These are phyloP conservation scores for Yponomeuta sedellus DNA, from an alignment of 2,888 invertebrate genomes.

Conservation along the genomic window DNA sequence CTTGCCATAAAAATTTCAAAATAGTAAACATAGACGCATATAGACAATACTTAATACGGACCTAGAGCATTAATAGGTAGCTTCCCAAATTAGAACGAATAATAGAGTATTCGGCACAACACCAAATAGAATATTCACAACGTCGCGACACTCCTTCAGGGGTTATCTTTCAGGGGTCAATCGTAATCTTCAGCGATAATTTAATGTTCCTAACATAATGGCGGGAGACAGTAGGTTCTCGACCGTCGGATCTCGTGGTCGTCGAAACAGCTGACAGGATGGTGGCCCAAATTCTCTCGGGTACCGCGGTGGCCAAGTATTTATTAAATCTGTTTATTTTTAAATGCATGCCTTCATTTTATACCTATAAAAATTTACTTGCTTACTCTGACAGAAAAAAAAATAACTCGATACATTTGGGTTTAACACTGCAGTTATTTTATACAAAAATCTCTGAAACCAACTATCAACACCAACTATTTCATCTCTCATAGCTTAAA, in stretches of 20 bases:
- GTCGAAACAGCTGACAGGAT: constrained; percentile 33
- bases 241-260: constrained; percentile 45
- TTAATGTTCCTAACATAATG: not conserved
- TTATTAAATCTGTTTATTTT: constrained; percentile 6
- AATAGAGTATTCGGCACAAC: not conserved
- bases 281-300: constrained; percentile 76
- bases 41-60: too few relatives aligned
- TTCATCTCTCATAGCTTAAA: too few relatives aligned
- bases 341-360: not conserved
- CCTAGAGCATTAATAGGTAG: too few relatives aligned
- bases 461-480: too few relatives aligned
- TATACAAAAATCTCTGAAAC: too few relatives aligned
- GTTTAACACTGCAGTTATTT: too few relatives aligned
- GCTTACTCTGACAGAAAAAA: too few relatives aligned
- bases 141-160: not conserved
- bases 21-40: too few relatives aligned
- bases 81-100: too few relatives aligned
- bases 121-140: not conserved
- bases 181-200: not conserved
- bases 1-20: too few relatives aligned
- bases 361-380: not conserved
- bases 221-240: constrained; percentile 30
- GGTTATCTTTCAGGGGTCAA: constrained; percentile 8
- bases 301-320: constrained; percentile 80
- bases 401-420: too few relatives aligned